Percentiles rank a stretch among this genome's conserved stretches.
phyloP scores from a whole-genome alignment of 2,113 vertebrate species.

The Podarcis cretensis region DNA sequence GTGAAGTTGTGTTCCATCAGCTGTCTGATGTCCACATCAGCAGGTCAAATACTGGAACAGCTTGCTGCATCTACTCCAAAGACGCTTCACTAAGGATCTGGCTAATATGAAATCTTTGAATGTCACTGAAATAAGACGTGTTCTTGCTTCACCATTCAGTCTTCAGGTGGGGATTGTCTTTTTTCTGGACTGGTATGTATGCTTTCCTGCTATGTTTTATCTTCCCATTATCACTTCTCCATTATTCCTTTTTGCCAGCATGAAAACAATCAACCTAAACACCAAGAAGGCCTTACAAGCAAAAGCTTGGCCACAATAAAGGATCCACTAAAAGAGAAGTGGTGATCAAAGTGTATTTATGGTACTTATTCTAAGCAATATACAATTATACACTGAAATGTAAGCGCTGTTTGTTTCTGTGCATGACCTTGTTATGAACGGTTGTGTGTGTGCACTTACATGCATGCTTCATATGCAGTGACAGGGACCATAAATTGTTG shows the following conservation, averaged over 20 bases:
- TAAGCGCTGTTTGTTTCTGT: neutral
- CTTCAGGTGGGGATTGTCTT: neutral
- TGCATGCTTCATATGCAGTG: neutral
- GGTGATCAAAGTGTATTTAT: neutral
- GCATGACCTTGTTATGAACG: neutral
- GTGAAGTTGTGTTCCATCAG: neutral
- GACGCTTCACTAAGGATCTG: neutral
- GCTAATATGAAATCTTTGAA: neutral
- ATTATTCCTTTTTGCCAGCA: neutral
- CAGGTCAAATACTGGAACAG: neutral
- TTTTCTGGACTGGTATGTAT: neutral
- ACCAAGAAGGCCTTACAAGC: neutral
- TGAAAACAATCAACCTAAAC: neutral
- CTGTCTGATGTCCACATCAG: neutral
- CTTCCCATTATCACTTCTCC: neutral
- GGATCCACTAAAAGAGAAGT: neutral
- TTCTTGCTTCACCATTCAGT: neutral
- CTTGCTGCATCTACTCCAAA: neutral
- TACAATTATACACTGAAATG: neutral
- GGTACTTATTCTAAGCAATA: neutral
- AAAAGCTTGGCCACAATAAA: neutral
- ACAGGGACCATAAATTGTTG: too few relatives aligned
- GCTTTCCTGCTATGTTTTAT: neutral
- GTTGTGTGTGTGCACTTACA: neutral
- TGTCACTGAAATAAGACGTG: neutral